Evolutionary conservation across 2,113 vertebrate species (phyloP).

Genomic region (Sclerurus mexicanus): DNA sequence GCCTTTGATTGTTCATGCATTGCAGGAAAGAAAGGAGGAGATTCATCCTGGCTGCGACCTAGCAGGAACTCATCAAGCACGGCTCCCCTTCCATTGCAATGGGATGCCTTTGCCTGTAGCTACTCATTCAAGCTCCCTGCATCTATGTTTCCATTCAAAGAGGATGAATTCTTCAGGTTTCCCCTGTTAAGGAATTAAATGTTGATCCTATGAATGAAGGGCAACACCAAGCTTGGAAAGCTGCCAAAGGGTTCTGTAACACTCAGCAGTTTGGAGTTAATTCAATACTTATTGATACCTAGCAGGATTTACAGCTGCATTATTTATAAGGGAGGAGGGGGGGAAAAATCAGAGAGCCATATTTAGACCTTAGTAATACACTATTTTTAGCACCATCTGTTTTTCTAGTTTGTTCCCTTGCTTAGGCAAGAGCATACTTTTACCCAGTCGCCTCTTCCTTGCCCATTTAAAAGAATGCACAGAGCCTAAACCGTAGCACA

Average conservation of each 20-base stretch:
- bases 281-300: constrained; percentile 52
- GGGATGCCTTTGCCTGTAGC: constrained; percentile 51
- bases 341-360: not conserved
- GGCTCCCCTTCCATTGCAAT: constrained; percentile 47
- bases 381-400: constrained; percentile 70
- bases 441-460: not conserved
- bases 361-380: constrained; percentile 37
- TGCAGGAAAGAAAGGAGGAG: constrained; percentile 63
- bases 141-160: constrained; percentile 57
- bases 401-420: constrained; percentile 28
- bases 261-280: constrained; percentile 31
- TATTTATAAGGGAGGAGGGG: not conserved
- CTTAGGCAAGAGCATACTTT: constrained; percentile 7
- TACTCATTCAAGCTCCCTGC: constrained; percentile 60
- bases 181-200: constrained; percentile 55
- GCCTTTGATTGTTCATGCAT: constrained; percentile 77
- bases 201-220: constrained; percentile 60
- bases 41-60: constrained; percentile 64
- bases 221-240: constrained; percentile 47
- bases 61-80: constrained; percentile 64
- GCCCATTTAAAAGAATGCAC: not conserved
- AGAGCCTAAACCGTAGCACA: not conserved
- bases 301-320: constrained; percentile 49
- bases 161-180: constrained; percentile 66
- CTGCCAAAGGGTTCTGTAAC: constrained; percentile 40